phyloP scores from a whole-genome alignment of 2,113 vertebrate species.

The Callionymus lyra region DNA sequence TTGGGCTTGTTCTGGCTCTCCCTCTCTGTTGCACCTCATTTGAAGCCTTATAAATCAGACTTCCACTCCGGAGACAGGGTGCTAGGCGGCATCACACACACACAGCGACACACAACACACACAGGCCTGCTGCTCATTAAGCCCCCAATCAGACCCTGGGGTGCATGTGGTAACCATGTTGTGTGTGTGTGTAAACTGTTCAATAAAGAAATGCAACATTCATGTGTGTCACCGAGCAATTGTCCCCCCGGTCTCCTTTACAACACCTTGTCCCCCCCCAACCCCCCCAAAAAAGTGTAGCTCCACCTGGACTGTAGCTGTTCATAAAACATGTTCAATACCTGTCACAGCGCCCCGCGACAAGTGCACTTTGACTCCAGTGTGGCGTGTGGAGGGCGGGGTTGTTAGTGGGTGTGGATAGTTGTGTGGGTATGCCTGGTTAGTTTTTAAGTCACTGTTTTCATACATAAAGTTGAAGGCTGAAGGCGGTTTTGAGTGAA shows the following conservation, averaged over 20 bases:
- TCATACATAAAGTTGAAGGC: conserved; percentile 56
- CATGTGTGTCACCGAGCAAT: conserved; percentile 11
- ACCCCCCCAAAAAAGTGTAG: conserved; percentile 9
- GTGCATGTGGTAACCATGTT: conserved; percentile 19
- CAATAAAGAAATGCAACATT: conserved; percentile 2
- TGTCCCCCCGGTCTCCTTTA: background rate
- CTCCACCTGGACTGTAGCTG: conserved; percentile 25
- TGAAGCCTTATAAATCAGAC: conserved; percentile 67
- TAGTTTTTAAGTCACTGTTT: conserved; percentile 56
- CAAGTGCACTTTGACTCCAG: conserved; percentile 47
- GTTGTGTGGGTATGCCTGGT: conserved; percentile 29
- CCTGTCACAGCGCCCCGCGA: conserved; percentile 37
- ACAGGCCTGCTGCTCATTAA: conserved; percentile 63
- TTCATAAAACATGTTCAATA: conserved; percentile 50
- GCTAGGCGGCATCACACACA: conserved; percentile 51
- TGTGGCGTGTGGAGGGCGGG: conserved; percentile 25
- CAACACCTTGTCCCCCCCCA: conserved; percentile 1
- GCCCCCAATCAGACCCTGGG: conserved; percentile 39
- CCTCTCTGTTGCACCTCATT: conserved; percentile 63
- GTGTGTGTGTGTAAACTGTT: conserved; percentile 1
- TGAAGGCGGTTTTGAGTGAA: conserved; percentile 4
- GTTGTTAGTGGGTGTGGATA: conserved; percentile 10
- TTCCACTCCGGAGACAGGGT: conserved; percentile 56
- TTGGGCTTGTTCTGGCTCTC: conserved; percentile 49
- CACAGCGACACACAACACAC: conserved; percentile 14